These are phyloP conservation scores for Drosophila prolongata DNA, from an alignment of 2,888 invertebrate genomes.

Conservation along the genomic window DNA sequence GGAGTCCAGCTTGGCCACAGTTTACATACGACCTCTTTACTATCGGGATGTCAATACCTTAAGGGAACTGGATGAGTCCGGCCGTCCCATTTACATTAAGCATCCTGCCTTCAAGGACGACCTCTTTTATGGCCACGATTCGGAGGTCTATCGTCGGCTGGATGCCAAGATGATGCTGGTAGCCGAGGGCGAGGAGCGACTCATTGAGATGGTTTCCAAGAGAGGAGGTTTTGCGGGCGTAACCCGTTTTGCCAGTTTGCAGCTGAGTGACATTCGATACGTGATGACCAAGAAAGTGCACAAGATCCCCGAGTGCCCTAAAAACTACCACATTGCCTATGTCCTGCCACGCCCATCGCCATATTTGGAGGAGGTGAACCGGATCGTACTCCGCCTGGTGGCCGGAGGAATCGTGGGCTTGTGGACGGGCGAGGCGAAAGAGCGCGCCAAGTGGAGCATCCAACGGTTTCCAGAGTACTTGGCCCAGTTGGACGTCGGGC, in stretches of 20 bases:
- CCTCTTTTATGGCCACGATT: slow-evolving; percentile 81
- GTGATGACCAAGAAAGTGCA: slow-evolving; percentile 79
- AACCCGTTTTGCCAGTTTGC: slow-evolving; percentile 77
- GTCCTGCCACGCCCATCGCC: slow-evolving; percentile 80
- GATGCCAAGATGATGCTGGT: slow-evolving; percentile 76
- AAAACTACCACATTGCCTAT: slow-evolving; percentile 83
- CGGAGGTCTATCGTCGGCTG: slow-evolving; percentile 77
- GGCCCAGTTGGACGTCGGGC: slow-evolving; percentile 58
- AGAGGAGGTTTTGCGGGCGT: slow-evolving; percentile 78
- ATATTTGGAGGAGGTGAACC: slow-evolving; percentile 75
- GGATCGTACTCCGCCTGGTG: slow-evolving; percentile 74
- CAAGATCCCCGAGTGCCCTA: slow-evolving; percentile 83
- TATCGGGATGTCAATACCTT: slow-evolving; percentile 84
- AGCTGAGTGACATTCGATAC: slow-evolving; percentile 76
- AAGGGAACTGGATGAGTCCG: slow-evolving; percentile 79
- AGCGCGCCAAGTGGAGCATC: slow-evolving; percentile 72
- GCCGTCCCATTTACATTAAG: slow-evolving; percentile 81
- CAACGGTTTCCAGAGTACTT: slow-evolving; percentile 65
- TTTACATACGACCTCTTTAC: slow-evolving; percentile 83
- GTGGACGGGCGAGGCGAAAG: slow-evolving; percentile 81
- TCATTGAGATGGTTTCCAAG: slow-evolving; percentile 73
- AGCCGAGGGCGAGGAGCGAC: slow-evolving; percentile 66
- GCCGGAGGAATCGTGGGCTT: slow-evolving; percentile 81
- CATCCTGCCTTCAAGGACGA: slow-evolving; percentile 84
- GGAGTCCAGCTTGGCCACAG: slow-evolving; percentile 84